Conservation (phyloP, 37 sponge, comb jelly and placozoan genomes). For the Spongia lamella region DNA sequence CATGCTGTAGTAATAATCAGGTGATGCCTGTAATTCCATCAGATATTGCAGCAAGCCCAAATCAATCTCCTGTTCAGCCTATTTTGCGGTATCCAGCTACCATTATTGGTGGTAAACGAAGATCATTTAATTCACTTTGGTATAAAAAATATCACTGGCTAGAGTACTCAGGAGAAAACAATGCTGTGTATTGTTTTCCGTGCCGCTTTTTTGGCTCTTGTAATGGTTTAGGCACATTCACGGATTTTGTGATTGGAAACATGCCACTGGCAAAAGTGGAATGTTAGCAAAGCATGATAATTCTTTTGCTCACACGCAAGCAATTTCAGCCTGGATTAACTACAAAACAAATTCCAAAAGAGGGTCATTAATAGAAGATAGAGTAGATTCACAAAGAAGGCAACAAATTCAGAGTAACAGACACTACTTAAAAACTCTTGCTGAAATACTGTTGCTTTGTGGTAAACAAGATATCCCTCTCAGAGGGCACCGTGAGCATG, state of each 20-base stretch:
- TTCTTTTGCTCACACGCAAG: constrained; percentile 8
- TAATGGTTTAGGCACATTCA: constrained; percentile 14
- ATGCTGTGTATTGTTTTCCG: constrained; percentile 27
- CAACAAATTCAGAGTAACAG: too few species aligned
- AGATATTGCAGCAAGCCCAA: too few species aligned
- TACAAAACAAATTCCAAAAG: not conserved
- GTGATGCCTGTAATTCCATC: too few species aligned
- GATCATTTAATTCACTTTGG: constrained; percentile 34
- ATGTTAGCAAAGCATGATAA: constrained; percentile 1
- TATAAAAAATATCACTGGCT: constrained; percentile 19
- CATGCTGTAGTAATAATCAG: too few species aligned
- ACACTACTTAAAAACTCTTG: too few species aligned
- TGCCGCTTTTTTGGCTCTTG: constrained; percentile 13
- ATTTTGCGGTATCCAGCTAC: constrained; percentile 27
- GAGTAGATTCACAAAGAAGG: too few species aligned
- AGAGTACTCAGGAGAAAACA: constrained; percentile 12
- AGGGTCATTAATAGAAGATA: not conserved
- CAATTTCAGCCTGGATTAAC: constrained; percentile 9
- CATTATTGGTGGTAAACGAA: constrained; percentile 1
- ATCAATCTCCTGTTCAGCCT: too few species aligned
- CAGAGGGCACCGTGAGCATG: not conserved
- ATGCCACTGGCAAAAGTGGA: constrained; percentile 30
- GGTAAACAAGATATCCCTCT: not conserved
- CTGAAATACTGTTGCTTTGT: too few species aligned
- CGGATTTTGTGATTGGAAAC: constrained; percentile 29